These are phyloP conservation scores for Datnioides undecimradiatus DNA, from an alignment of 2,113 vertebrate species.

Conservation along the genomic window DNA sequence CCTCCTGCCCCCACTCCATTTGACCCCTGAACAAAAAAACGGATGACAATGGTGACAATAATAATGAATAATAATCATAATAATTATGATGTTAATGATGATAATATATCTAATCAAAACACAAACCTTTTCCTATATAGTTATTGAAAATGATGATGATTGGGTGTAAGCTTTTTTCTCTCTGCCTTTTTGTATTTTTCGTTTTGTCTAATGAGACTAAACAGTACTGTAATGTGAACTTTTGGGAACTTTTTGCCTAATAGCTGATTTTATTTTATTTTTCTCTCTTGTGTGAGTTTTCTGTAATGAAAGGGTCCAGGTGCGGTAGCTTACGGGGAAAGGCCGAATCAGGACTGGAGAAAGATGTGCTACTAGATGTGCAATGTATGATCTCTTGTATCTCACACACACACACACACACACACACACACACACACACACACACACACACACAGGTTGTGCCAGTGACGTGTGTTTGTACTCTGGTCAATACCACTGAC, in stretches of 20 bases:
- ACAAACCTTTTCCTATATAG: constrained; percentile 77
- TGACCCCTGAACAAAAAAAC: constrained; percentile 67
- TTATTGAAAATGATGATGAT: constrained; percentile 80
- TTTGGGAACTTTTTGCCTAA: constrained; percentile 77
- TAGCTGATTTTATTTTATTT: constrained; percentile 73
- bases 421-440: not conserved
- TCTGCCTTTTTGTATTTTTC: constrained; percentile 76
- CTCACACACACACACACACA: constrained; percentile 4
- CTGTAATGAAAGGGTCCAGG: constrained; percentile 67
- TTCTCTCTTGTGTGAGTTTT: constrained; percentile 68
- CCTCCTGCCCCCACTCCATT: constrained; percentile 12
- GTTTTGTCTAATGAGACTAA: constrained; percentile 80
- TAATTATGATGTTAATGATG: constrained; percentile 81
- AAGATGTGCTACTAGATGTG: constrained; percentile 71
- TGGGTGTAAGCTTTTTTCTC: constrained; percentile 77
- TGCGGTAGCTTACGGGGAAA: constrained; percentile 48
- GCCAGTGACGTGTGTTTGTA: constrained; percentile 56
- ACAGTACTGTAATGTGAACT: constrained; percentile 85
- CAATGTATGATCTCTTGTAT: constrained; percentile 64
- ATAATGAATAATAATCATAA: constrained; percentile 81
- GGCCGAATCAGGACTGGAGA: constrained; percentile 44
- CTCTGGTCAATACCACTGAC: constrained; percentile 60
- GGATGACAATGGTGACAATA: constrained; percentile 74
- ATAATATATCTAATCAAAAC: constrained; percentile 85
- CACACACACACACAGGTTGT: constrained; percentile 30